These are phyloP conservation scores for Poecilus cupreus DNA, from an alignment of 2,888 invertebrate genomes.

Conservation along the genomic window DNA sequence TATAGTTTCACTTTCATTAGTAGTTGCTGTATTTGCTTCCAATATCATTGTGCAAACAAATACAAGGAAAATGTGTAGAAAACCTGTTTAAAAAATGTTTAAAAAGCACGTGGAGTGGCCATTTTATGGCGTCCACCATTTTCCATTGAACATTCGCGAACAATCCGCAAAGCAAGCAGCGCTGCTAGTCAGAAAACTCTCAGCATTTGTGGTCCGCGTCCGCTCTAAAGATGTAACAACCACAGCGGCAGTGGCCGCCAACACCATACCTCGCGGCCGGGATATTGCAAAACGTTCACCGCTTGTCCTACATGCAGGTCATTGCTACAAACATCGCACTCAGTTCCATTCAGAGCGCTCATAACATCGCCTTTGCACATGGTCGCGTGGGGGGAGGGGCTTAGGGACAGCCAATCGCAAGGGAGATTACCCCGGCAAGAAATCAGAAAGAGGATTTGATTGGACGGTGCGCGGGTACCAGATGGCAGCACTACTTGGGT, in stretches of 20 bases:
- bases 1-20: neutral
- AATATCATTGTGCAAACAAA: neutral
- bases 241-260: neutral
- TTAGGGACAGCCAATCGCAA: neutral
- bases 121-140: slow-evolving; percentile 32
- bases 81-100: neutral
- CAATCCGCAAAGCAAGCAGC: neutral
- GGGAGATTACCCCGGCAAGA: neutral
- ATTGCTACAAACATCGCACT: slow-evolving; percentile 44
- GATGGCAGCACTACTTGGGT: slow-evolving; percentile 32
- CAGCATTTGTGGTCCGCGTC: neutral
- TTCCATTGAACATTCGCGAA: neutral
- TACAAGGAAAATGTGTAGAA: neutral
- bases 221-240: slow-evolving; percentile 11
- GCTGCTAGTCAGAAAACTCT: slow-evolving; percentile 16
- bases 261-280: slow-evolving; percentile 24
- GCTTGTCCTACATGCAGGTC: slow-evolving; percentile 57
- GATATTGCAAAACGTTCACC: slow-evolving; percentile 56
- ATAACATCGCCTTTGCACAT: too few relatives aligned
- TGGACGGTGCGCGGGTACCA: neutral
- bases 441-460: neutral
- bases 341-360: neutral
- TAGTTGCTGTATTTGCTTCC: neutral
- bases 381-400: neutral
- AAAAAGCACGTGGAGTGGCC: neutral